Evolutionary conservation across 2,888 invertebrate species (phyloP).

Genomic region (Epistrophella euchroma): DNA sequence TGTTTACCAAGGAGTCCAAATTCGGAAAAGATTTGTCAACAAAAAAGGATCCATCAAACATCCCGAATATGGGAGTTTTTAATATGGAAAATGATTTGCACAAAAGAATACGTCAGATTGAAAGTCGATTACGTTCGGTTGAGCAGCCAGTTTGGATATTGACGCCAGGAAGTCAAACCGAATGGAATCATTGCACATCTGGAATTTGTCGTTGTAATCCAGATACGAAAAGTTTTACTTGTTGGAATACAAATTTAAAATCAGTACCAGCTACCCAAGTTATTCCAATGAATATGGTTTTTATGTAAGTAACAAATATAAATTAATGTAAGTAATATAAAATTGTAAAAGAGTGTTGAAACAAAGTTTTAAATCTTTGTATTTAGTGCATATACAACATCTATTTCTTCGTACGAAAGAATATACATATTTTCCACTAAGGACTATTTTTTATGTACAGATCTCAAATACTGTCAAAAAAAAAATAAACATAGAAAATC

Average conservation of each 20-base stretch:
- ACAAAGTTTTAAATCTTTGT: no score
- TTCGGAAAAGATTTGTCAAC: slow-evolving; percentile 30
- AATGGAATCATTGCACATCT: slow-evolving; percentile 86
- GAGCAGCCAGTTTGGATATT: slow-evolving; percentile 88
- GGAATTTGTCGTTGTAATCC: slow-evolving; percentile 88
- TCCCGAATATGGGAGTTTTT: slow-evolving; percentile 74
- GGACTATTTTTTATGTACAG: no score
- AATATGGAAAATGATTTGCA: slow-evolving; percentile 78
- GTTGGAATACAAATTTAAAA: slow-evolving; percentile 86
- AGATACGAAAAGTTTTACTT: slow-evolving; percentile 87
- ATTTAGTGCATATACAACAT: no score
- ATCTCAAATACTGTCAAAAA: no score
- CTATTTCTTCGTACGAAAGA: no score
- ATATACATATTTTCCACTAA: no score
- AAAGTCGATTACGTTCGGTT: slow-evolving; percentile 86
- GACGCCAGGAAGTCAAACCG: slow-evolving; percentile 83
- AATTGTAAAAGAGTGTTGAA: no score
- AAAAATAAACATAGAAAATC: no score
- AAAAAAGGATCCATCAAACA: slow-evolving; percentile 53
- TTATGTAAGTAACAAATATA: slow-evolving; percentile 84
- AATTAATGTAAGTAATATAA: no score
- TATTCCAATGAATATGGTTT: slow-evolving; percentile 86
- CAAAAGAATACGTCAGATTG: slow-evolving; percentile 84
- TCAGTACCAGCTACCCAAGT: slow-evolving; percentile 86
- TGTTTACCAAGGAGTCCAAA: slow-evolving; percentile 78